A percentile compares a stretch with the other conserved stretches of the same genome.
Conservation (phyloP, 2,888 invertebrate genomes). For the Agrochola macilenta region DNA sequence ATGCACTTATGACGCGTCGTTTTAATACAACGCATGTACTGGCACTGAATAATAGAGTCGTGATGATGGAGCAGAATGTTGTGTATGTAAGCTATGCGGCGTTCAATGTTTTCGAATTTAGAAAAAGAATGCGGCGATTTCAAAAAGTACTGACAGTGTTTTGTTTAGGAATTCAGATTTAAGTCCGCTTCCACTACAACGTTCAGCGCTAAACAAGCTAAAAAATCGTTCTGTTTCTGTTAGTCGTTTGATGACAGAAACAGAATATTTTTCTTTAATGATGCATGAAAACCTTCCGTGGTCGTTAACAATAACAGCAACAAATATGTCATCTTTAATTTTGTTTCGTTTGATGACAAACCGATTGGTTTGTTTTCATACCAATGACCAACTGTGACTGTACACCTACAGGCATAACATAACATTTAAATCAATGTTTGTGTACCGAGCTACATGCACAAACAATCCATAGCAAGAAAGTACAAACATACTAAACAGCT, state of each 20-base stretch:
- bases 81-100: conserved; percentile 57
- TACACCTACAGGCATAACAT: neutral
- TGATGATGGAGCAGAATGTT: conserved; percentile 78
- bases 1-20: conserved; percentile 76
- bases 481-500: too few relatives aligned
- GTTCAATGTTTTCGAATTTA: conserved; percentile 30
- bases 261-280: too few relatives aligned
- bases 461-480: too few relatives aligned
- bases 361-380: conserved; percentile 8
- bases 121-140: conserved; percentile 12
- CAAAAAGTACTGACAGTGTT: conserved; percentile 13
- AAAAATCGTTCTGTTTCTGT: too few relatives aligned
- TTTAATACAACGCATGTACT: conserved; percentile 76
- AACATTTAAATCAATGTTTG: conserved; percentile 19
- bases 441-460: neutral
- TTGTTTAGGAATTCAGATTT: neutral
- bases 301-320: neutral
- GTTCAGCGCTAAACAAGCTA: too few relatives aligned
- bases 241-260: too few relatives aligned
- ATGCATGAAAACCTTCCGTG: too few relatives aligned
- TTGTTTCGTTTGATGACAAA: neutral
- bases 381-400: neutral
- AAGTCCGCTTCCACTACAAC: too few relatives aligned
- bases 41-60: conserved; percentile 86
- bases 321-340: neutral